phyloP scores from a whole-genome alignment of 2,113 vertebrate species.

The Melierax canorus region DNA sequence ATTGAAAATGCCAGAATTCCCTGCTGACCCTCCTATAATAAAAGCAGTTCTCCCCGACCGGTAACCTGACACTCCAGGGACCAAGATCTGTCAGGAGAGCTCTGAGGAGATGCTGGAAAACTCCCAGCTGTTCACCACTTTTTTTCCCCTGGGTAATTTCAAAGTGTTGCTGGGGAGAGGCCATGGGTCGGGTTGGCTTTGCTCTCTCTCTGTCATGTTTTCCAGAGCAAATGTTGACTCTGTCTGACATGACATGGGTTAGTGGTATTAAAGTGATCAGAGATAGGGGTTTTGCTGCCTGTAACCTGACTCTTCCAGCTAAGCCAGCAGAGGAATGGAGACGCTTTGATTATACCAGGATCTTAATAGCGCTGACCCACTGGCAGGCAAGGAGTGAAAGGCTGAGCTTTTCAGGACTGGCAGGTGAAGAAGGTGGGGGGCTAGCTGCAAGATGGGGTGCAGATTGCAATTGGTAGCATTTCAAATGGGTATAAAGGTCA shows the following conservation, averaged over 20 bases:
- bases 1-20: constrained; percentile 81
- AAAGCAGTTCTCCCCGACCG: constrained; percentile 11
- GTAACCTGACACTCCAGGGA: constrained; percentile 66
- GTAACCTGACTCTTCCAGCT: constrained; percentile 64
- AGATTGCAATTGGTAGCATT: background rate
- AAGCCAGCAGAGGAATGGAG: background rate
- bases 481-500: background rate
- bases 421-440: background rate
- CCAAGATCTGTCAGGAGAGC: constrained; percentile 18
- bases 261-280: constrained; percentile 73
- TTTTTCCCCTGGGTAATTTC: constrained; percentile 3
- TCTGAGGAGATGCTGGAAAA: constrained; percentile 37
- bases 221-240: constrained; percentile 67
- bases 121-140: constrained; percentile 59
- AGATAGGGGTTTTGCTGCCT: constrained; percentile 54
- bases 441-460: background rate
- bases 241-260: constrained; percentile 64
- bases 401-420: background rate
- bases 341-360: background rate
- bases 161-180: constrained; percentile 16
- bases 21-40: constrained; percentile 49
- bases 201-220: constrained; percentile 7
- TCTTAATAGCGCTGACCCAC: background rate
- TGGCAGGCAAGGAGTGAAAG: background rate
- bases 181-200: background rate